phyloP scores from a whole-genome alignment of 2,888 invertebrate species.

The Drosophila leonis region DNA sequence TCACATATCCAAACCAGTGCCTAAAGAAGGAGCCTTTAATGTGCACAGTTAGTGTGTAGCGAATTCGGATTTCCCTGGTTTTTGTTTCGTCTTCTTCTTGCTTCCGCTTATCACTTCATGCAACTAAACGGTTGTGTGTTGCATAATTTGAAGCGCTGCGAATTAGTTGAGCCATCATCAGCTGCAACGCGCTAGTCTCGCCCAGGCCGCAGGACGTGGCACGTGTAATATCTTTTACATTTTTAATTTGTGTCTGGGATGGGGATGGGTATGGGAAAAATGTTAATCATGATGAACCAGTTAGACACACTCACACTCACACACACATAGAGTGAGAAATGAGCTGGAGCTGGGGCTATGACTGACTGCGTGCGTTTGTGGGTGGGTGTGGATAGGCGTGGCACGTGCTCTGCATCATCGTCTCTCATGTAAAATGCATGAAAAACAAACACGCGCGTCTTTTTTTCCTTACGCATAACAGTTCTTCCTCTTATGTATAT shows the following conservation, averaged over 20 bases:
- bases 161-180: constrained; percentile 29
- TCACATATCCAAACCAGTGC: too few species aligned
- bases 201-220: constrained; percentile 14
- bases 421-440: constrained; percentile 67
- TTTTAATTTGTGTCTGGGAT: constrained; percentile 59
- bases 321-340: background rate
- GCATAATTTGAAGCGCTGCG: constrained; percentile 30
- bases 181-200: constrained; percentile 25
- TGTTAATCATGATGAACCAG: constrained; percentile 79
- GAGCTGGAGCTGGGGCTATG: background rate
- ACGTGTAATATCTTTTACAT: constrained; percentile 55
- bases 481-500: constrained; percentile 13
- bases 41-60: background rate
- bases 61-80: background rate
- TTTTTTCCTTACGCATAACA: constrained; percentile 66
- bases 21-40: background rate
- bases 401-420: constrained; percentile 29
- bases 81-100: background rate
- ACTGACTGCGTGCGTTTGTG: constrained; percentile 3
- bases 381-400: constrained; percentile 20
- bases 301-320: constrained; percentile 40
- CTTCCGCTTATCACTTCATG: background rate
- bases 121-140: constrained; percentile 23
- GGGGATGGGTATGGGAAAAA: constrained; percentile 14
- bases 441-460: constrained; percentile 64